Evolutionary conservation across 2,797 vertebrate genomes (phyloP), one percentile per base, ranked within the genome.

Genomic region (Anisognathus igniventris): DNA sequence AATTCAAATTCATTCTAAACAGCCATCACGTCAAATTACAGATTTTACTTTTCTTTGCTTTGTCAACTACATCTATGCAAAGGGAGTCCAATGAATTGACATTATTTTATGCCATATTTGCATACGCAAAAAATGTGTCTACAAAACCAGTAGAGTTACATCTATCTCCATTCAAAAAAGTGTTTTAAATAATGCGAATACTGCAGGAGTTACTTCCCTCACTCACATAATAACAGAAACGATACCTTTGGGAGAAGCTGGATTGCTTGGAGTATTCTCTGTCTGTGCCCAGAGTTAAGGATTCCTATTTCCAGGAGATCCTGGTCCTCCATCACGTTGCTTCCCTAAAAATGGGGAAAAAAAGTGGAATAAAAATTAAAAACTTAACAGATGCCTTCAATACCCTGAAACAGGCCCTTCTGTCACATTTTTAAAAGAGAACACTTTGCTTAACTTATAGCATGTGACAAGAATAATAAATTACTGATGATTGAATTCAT

Each of bases 241-340:
- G 14, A 19, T 97, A 99, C 99, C 98, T 99, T 98, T 96, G 99
- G 99, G 97, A 99, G 98, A 85, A 99, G 98, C 90, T 99, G 99
- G 92, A 99, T 99, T 94, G 99, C 99, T 98, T 99, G 99, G 39
- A 99, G 98, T 96, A 99, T 99, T 96, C 99, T 98, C 93, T 99
- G 99, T 97, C 99, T 98, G 97, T 99, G 99, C 82, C 99, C 98
- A 57, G 99, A 99, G 97, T 99, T 99, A 95, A 99, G 98, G 95
- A 99, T 99, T 88, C 99, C 99, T 74, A 99, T 99, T 98, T 99
- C 99, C 97, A 99, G 97, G 96, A 99, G 98, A 97, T 99, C 99
- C 96, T 99, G 99, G 97, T 99, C 99, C 92, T 99, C 99, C 98
- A 99, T 99, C 89, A 99, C 99, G 74, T 99, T 99, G 95, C 99